A percentile compares a stretch with the other conserved stretches of the same genome.
Evolutionary conservation across 2,797 vertebrate species (phyloP).

Genomic region (Garrulus glandarius): DNA sequence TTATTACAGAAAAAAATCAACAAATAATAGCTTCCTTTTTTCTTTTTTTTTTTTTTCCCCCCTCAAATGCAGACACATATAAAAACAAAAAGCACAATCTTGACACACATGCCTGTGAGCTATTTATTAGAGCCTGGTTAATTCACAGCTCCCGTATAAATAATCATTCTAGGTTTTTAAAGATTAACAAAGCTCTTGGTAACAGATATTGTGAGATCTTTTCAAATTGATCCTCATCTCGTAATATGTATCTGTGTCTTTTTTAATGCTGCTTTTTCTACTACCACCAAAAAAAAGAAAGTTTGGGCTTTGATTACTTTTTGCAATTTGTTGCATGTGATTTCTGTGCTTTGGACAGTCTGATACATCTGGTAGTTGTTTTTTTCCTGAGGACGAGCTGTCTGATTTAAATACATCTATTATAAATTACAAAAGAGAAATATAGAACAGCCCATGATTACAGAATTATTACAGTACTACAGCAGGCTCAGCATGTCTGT

Average conservation of each 20-base stretch:
- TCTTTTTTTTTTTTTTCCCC: rapidly evolving
- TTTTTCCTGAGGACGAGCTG: neutral
- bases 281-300: neutral
- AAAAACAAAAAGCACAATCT: conserved; percentile 37
- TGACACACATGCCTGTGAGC: conserved; percentile 31
- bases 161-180: conserved; percentile 55
- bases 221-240: conserved; percentile 52
- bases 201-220: conserved; percentile 52
- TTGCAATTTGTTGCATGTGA: conserved; percentile 22
- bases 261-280: conserved; percentile 13
- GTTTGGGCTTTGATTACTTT: conserved; percentile 16
- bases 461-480: neutral
- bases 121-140: conserved; percentile 48
- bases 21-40: conserved; percentile 39
- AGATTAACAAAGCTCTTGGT: conserved; percentile 47
- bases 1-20: conserved; percentile 67
- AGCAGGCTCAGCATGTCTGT: neutral
- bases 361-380: neutral
- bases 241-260: conserved; percentile 14
- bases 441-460: neutral
- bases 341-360: conserved; percentile 27
- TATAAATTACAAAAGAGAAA: neutral
- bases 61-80: neutral
- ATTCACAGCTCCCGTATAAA: conserved; percentile 31
- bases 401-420: neutral